phyloP scores from a whole-genome alignment of 2,797 vertebrate species.

The Peromyscus aztecus region DNA sequence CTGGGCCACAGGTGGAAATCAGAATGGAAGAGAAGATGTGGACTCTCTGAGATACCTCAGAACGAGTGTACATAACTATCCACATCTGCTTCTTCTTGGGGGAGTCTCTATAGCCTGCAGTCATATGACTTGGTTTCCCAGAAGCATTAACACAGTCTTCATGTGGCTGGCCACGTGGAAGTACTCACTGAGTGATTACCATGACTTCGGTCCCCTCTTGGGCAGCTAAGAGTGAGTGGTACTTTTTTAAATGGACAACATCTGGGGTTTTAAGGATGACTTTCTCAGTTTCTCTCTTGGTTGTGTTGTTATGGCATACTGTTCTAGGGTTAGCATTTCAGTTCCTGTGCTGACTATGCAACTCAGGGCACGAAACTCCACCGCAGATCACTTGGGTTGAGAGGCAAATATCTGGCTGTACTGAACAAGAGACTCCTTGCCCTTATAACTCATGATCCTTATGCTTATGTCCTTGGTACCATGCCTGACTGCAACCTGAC shows the following conservation, averaged over 20 bases:
- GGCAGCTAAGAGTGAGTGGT: background rate
- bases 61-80: background rate
- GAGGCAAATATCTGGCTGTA: background rate
- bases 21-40: background rate
- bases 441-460: background rate
- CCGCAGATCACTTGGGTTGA: background rate
- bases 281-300: background rate
- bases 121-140: background rate
- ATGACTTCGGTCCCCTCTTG: background rate
- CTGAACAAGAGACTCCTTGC: background rate
- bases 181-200: background rate
- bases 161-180: background rate
- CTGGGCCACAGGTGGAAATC: background rate
- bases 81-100: background rate
- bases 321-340: background rate
- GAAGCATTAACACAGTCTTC: background rate
- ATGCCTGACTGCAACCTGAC: background rate
- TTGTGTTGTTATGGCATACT: background rate
- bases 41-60: background rate
- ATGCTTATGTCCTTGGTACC: accelerated
- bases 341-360: background rate
- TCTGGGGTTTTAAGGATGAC: background rate
- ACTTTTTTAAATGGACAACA: background rate
- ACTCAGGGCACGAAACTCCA: background rate
- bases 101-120: background rate